A percentile compares a stretch with the other conserved stretches of the same genome.
These are phyloP conservation scores for Gymnopithys bicolor DNA, from an alignment of 2,797 vertebrate genomes.

Conservation along the genomic window DNA sequence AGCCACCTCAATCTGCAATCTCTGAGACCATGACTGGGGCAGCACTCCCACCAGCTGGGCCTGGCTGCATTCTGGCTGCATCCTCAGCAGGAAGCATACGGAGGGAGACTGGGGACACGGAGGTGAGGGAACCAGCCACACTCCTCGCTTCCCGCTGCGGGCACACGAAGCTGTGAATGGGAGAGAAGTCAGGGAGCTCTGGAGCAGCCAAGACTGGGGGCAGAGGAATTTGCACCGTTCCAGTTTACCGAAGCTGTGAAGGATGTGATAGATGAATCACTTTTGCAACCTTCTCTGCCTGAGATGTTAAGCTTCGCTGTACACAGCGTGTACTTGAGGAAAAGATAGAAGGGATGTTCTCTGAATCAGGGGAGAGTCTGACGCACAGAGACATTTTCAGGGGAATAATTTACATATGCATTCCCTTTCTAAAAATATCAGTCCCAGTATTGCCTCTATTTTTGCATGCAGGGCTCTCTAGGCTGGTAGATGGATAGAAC, in stretches of 20 bases:
- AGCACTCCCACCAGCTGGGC: background rate
- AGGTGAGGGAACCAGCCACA: background rate
- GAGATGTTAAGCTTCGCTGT: constrained; percentile 22
- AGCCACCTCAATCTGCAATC: fast-evolving
- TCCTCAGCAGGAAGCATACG: background rate
- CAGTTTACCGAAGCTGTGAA: constrained; percentile 42
- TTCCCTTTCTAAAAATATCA: constrained; percentile 70
- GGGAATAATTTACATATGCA: constrained; percentile 67
- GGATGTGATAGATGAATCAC: constrained; percentile 65
- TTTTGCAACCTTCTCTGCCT: constrained; percentile 29
- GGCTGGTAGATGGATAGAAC: constrained; percentile 12
- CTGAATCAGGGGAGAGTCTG: constrained; percentile 61
- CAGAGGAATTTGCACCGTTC: constrained; percentile 2
- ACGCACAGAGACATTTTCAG: constrained; percentile 67
- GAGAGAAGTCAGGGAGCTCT: background rate
- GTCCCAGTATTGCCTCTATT: constrained; percentile 49
- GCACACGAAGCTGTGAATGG: background rate
- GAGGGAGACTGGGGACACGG: background rate
- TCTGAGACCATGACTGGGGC: fast-evolving
- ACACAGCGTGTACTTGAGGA: constrained; percentile 44
- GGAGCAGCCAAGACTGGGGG: background rate
- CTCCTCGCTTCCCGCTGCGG: fast-evolving
- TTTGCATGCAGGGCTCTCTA: constrained; percentile 4
- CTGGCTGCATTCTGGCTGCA: background rate
- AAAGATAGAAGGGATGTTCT: constrained; percentile 65